Percentiles rank a stretch among this genome's conserved stretches.
Evolutionary conservation across 1,140 invertebrate genomes (phyloP).

Genomic region (Megalonaias nervosa): DNA sequence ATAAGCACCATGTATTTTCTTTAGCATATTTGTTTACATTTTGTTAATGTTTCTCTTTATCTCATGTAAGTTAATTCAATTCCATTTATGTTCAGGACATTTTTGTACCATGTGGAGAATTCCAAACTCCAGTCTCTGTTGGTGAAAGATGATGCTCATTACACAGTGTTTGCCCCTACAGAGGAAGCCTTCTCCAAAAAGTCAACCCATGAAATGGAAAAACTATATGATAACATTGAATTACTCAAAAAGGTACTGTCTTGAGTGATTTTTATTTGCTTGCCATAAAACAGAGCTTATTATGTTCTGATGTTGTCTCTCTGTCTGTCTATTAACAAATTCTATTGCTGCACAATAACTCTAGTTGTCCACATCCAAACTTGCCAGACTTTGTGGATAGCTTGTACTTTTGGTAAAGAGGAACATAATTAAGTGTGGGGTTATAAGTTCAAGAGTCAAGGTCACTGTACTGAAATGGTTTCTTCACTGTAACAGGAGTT

Average conservation of each 20-base stretch:
- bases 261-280: neutral
- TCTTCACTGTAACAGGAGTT: too few species aligned
- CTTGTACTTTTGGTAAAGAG: too few species aligned
- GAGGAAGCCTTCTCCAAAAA: constrained; percentile 30
- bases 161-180: constrained; percentile 26
- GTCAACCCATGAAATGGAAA: constrained; percentile 20
- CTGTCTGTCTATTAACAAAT: too few species aligned
- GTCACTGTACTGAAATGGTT: too few species aligned
- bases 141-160: neutral
- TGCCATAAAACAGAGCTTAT: neutral
- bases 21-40: too few species aligned
- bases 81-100: constrained; percentile 28
- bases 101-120: constrained; percentile 20
- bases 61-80: neutral
- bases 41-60: neutral
- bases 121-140: constrained; percentile 11
- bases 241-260: constrained; percentile 19
- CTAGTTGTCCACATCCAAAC: too few species aligned
- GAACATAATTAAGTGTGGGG: too few species aligned
- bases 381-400: too few species aligned
- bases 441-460: too few species aligned
- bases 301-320: too few species aligned
- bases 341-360: too few species aligned
- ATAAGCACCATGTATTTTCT: too few species aligned
- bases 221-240: constrained; percentile 25